These are phyloP conservation scores for Menidia menidia DNA, from an alignment of 2,797 vertebrate species.

Conservation along the genomic window DNA sequence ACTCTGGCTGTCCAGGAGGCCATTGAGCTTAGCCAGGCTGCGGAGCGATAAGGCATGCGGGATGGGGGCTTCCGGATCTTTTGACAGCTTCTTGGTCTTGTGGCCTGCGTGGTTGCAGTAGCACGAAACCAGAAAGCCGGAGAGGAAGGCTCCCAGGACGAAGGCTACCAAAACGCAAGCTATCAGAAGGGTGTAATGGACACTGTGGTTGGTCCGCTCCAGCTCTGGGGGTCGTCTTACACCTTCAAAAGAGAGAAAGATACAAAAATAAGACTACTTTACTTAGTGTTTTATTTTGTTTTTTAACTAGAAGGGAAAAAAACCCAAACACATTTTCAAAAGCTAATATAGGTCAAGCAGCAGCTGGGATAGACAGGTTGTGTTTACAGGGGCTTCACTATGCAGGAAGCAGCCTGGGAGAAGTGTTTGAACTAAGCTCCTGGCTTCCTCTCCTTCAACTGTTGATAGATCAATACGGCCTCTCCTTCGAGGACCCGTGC, in stretches of 20 bases:
- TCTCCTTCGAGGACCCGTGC: conserved; percentile 47
- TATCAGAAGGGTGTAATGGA: conserved; percentile 91
- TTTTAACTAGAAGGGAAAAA: conserved; percentile 17
- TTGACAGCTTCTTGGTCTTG: conserved; percentile 83
- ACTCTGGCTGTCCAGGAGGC: conserved; percentile 84
- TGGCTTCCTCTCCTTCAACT: conserved; percentile 55
- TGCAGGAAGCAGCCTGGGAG: conserved; percentile 54
- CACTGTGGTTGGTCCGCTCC: conserved; percentile 84
- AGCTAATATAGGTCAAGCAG: conserved; percentile 62
- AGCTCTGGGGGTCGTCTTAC: conserved; percentile 84
- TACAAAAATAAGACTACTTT: conserved; percentile 19
- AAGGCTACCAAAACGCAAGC: conserved; percentile 92
- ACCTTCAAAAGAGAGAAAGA: conserved; percentile 72
- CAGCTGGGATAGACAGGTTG: conserved; percentile 68
- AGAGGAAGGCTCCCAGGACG: conserved; percentile 90
- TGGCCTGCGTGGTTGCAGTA: conserved; percentile 88
- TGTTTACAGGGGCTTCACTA: conserved; percentile 61
- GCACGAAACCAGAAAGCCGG: conserved; percentile 91
- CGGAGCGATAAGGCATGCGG: conserved; percentile 90
- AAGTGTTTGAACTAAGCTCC: conserved; percentile 62
- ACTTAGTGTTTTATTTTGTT: conserved; percentile 31
- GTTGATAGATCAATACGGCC: conserved; percentile 68
- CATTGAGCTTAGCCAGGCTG: conserved; percentile 90
- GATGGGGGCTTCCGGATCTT: conserved; percentile 88
- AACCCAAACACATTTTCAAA: conserved; percentile 34